These are phyloP conservation scores for Marasmarcha lunaedactyla DNA, from an alignment of 2,888 invertebrate species.

Conservation along the genomic window DNA sequence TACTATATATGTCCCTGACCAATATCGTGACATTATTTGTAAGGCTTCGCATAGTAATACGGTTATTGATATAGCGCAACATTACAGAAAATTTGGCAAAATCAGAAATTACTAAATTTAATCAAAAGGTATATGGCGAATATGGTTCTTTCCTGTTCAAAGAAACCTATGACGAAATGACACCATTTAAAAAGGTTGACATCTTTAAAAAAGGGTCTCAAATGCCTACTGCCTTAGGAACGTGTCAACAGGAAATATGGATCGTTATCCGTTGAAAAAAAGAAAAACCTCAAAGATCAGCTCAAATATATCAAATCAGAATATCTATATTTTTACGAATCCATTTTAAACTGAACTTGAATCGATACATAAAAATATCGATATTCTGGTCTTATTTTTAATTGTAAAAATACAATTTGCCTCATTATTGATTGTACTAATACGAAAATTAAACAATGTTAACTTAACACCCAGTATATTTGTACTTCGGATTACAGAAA, in stretches of 20 bases:
- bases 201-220: slow-evolving; percentile 12
- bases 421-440: no score
- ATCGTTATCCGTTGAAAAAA: slow-evolving; percentile 11
- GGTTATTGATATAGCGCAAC: slow-evolving; percentile 9
- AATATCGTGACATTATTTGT: slow-evolving; percentile 19
- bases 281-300: slow-evolving; percentile 12
- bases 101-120: slow-evolving; percentile 13
- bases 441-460: no score
- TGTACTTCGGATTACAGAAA: no score
- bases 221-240: slow-evolving; percentile 8
- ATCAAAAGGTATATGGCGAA: slow-evolving; percentile 17
- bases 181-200: slow-evolving; percentile 12
- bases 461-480: no score
- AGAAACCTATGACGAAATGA: slow-evolving; percentile 14
- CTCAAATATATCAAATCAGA: slow-evolving; percentile 12
- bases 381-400: no score
- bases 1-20: slow-evolving; percentile 18
- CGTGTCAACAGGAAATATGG: slow-evolving; percentile 13
- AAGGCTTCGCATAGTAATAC: slow-evolving; percentile 10
- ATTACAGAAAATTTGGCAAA: slow-evolving; percentile 8
- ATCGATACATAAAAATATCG: no score
- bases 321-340: slow-evolving; percentile 5
- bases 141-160: slow-evolving; percentile 12
- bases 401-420: no score
- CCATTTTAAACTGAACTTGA: no score